Evolutionary conservation across 2,113 vertebrate species (phyloP), one percentile per base, ranked within the genome.

Genomic region (Brachirus orientalis): DNA sequence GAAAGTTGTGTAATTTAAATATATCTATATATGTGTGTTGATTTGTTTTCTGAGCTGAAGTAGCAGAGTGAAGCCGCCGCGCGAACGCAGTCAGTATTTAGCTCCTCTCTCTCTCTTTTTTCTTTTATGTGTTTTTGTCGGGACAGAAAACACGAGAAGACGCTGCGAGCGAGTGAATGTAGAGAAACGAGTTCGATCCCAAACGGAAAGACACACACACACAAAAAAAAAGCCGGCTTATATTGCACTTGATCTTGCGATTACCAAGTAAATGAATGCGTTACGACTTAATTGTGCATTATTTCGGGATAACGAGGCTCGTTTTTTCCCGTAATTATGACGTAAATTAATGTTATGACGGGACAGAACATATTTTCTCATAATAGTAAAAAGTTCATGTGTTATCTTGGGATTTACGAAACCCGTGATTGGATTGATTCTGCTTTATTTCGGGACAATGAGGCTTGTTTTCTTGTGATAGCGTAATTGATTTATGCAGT

Each of bases 21-120:
- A 10, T 40, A 2, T 40, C 9, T 40, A 2, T 8, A 13, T 43
- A 0, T n/a, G n/a, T n/a, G 57, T 79, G 38, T 60, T 59, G 70
- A 53, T 59, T 55, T 63, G 18, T 77, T 75, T 68, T 56, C 48
- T 54, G 33, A 59, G 50, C 58, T 43, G 75, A 63, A 55, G 82
- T 77, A 82, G 77, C 71, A 54, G 77, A 62, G 44, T 68, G 14
- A 7, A 1, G 17, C 2, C 40, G 55, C 63, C 62, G 74, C 69
- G 75, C 80, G 63, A 36, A 68, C 41, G 45, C 71, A 61, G 60
- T 75, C 77, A 82, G 82, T 86, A 83, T 88, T 85, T 65, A 20
- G 45, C 67, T 63, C 80, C 66, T 70, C 40, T 74, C n/a, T 67
- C 46, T 28, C 72, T 45, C 10, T 57, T 59, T 69, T 61, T 28